Evolutionary conservation across 2,113 vertebrate species (phyloP).

Genomic region (Neogale vison): DNA sequence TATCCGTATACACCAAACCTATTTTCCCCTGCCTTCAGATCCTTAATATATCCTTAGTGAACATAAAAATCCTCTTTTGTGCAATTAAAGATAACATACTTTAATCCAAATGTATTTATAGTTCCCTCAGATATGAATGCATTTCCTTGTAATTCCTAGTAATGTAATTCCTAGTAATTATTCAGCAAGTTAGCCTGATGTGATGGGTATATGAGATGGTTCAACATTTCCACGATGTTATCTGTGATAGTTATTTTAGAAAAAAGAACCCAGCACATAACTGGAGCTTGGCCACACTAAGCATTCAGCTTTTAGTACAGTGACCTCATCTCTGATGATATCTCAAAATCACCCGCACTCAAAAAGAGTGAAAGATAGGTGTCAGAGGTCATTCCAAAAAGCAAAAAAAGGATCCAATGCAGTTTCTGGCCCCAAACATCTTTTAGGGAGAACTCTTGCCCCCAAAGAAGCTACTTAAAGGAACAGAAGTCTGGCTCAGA

Average conservation of each 20-base stretch:
- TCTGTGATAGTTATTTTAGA: neutral
- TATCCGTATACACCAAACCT: neutral
- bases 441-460: neutral
- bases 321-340: neutral
- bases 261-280: neutral
- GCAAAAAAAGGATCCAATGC: neutral
- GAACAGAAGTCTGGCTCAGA: neutral
- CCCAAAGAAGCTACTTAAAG: neutral
- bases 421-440: neutral
- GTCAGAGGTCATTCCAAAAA: neutral
- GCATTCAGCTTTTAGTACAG: neutral
- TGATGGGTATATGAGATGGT: neutral
- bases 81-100: neutral
- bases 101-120: neutral
- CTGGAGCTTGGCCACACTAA: neutral
- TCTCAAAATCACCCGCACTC: neutral
- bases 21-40: neutral
- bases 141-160: neutral
- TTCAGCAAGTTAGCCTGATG: neutral
- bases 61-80: neutral
- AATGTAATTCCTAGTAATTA: no score
- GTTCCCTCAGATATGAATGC: neutral
- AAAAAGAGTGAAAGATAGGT: neutral
- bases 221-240: neutral
- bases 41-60: neutral